Conservation (phyloP, 2,797 vertebrate species). For the Chelidonichthys spinosus region DNA sequence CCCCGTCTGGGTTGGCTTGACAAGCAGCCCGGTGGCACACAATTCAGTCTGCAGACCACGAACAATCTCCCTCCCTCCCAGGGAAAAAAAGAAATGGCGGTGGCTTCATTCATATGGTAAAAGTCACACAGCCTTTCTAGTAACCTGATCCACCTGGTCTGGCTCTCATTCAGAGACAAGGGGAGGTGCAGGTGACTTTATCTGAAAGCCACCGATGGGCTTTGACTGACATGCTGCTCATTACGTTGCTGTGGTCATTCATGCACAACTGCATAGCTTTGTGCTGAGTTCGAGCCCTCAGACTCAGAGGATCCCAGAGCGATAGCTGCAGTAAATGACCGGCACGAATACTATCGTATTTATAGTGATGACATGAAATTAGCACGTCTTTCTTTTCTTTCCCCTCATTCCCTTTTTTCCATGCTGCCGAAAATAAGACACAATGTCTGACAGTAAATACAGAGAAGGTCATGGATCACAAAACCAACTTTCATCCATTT, state of each 20-base stretch:
- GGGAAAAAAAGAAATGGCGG: constrained; percentile 48
- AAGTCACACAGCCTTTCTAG: constrained; percentile 74
- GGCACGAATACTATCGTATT: not conserved
- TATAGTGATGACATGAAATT: not conserved
- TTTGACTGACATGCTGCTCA: constrained; percentile 77
- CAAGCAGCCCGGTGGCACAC: constrained; percentile 64
- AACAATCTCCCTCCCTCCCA: constrained; percentile 53
- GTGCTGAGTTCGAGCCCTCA: constrained; percentile 48
- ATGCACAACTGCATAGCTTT: constrained; percentile 70
- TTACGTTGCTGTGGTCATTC: constrained; percentile 67
- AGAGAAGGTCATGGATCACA: not conserved
- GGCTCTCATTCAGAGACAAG: constrained; percentile 64
- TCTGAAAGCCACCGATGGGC: constrained; percentile 70
- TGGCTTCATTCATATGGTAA: constrained; percentile 80
- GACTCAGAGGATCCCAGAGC: constrained; percentile 6
- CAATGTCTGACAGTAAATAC: not conserved
- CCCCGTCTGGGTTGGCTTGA: constrained; percentile 70
- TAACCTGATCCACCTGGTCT: constrained; percentile 72
- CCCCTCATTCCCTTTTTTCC: not conserved
- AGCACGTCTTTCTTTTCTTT: not conserved
- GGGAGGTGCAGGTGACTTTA: constrained; percentile 71
- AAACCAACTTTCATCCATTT: not conserved
- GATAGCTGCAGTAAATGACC: constrained; percentile 2
- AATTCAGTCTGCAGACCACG: constrained; percentile 61
- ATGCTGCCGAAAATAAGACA: not conserved